Percentiles rank a stretch among this genome's conserved stretches.
phyloP scores from a whole-genome alignment of 2,888 invertebrate genomes.

The Stramonita haemastoma region DNA sequence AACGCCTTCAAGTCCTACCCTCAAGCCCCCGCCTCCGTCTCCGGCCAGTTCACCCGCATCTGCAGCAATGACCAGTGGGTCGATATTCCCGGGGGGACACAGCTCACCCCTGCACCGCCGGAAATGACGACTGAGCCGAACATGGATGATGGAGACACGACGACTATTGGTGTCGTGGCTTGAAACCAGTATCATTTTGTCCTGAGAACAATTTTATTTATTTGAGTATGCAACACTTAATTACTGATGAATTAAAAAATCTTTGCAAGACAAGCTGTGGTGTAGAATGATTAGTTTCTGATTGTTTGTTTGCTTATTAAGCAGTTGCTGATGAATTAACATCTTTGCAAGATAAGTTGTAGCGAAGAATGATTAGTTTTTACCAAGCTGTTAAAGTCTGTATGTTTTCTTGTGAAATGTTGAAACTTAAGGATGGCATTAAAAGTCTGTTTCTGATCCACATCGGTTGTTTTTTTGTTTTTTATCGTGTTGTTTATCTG shows the following conservation, averaged over 20 bases:
- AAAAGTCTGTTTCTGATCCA: no score
- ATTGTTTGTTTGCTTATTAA: no score
- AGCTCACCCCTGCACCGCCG: background rate
- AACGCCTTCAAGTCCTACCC: constrained; percentile 28
- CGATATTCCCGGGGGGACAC: background rate
- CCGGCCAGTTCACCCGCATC: constrained; percentile 12
- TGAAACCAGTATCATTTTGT: background rate
- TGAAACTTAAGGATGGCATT: no score
- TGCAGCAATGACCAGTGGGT: background rate
- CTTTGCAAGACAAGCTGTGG: no score
- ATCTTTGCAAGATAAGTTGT: no score
- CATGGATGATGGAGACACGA: background rate
- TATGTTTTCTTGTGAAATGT: no score
- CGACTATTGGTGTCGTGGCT: background rate
- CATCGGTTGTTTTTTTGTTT: no score
- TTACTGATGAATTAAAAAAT: background rate
- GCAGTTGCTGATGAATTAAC: background rate
- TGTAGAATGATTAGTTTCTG: no score
- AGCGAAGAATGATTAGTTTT: no score
- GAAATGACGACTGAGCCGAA: background rate
- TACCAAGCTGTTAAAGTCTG: no score
- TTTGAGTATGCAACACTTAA: background rate
- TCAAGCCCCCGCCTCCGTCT: background rate
- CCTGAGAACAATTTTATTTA: background rate
- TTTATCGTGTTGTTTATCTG: no score